Conservation (phyloP, 1,140 invertebrate species). For the Drosophila saltans region DNA sequence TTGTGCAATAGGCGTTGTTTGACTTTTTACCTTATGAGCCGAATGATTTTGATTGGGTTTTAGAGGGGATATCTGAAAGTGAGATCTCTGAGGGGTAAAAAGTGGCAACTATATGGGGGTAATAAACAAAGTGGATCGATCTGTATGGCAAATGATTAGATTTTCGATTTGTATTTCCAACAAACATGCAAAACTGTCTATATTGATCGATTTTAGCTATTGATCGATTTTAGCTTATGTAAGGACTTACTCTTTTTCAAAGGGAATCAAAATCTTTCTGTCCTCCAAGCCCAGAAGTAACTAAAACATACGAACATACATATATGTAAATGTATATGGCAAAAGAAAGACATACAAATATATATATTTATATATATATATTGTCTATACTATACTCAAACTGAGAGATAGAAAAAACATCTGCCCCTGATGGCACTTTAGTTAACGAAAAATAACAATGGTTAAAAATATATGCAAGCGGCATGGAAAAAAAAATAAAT, state of each 20-base stretch:
- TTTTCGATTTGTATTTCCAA: no score
- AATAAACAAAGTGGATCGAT: no score
- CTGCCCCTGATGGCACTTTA: conserved; percentile 82
- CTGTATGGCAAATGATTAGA: no score
- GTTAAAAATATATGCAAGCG: conserved; percentile 78
- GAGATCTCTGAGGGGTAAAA: background rate
- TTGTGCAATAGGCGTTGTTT: conserved; percentile 67
- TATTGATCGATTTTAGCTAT: no score
- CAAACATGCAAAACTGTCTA: conserved; percentile 43
- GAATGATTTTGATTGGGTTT: conserved; percentile 64
- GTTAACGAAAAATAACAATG: conserved; percentile 79
- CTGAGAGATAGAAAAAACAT: conserved; percentile 75
- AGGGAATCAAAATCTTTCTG: no score
- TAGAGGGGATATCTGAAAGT: background rate
- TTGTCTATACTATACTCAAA: conserved; percentile 46
- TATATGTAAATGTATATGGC: conserved; percentile 12
- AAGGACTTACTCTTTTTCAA: no score
- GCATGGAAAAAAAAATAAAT: conserved; percentile 28
- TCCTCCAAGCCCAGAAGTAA: conserved; percentile 18
- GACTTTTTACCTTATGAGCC: conserved; percentile 50
- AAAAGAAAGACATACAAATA: conserved; percentile 14
- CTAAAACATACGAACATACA: conserved; percentile 10
- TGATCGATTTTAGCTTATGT: no score
- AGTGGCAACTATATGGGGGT: background rate
- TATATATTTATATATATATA: background rate